A percentile compares a stretch with the other conserved stretches of the same genome.
Evolutionary conservation across 92 coral and sea anemone species (phyloP).

Genomic region (Virgularia gustaviana): DNA sequence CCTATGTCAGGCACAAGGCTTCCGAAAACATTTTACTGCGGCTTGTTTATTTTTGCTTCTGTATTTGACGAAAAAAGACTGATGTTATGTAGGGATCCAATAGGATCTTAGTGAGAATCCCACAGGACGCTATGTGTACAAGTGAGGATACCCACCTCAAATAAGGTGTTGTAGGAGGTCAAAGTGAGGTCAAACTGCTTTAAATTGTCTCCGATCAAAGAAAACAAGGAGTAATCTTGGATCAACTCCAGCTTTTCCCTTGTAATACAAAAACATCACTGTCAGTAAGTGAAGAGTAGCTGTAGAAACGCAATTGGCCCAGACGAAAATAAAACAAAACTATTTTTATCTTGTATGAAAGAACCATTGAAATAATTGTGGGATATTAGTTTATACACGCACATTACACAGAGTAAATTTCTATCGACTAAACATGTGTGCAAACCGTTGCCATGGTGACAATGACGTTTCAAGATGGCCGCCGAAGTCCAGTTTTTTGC

Average conservation of each 20-base stretch:
- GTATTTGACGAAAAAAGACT: neutral
- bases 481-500: too few species aligned
- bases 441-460: too few species aligned
- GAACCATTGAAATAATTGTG: too few species aligned
- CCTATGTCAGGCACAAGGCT: too few species aligned
- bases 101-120: neutral
- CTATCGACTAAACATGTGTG: too few species aligned
- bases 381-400: too few species aligned
- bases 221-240: slow-evolving; percentile 72
- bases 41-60: too few species aligned
- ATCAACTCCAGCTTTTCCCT: slow-evolving; percentile 79
- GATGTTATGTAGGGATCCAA: neutral
- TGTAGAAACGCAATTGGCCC: neutral
- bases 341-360: neutral
- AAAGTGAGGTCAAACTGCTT: slow-evolving; percentile 73
- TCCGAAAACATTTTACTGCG: too few species aligned
- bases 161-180: slow-evolving; percentile 87
- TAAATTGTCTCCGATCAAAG: slow-evolving; percentile 79
- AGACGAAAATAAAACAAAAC: neutral
- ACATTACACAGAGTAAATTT: too few species aligned
- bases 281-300: neutral
- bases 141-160: too few species aligned
- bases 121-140: neutral
- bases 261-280: too few species aligned
- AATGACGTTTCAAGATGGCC: too few species aligned